A percentile compares a stretch with the other conserved stretches of the same genome.
These are phyloP conservation scores for Acanthochromis polyacanthus DNA, from an alignment of 2,113 vertebrate species.

Conservation along the genomic window DNA sequence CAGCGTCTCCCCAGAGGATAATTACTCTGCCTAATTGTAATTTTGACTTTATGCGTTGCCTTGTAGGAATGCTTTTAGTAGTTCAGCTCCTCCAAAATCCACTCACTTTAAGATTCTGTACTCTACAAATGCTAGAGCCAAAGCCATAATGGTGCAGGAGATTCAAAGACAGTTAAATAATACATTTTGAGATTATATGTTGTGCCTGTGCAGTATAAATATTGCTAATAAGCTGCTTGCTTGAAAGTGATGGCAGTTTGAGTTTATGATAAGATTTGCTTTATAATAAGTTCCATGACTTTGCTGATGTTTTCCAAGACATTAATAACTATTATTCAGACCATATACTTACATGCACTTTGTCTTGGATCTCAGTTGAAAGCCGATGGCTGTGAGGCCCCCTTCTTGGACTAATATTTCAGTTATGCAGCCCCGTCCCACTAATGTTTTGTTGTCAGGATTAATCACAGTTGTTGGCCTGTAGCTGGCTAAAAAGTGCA, in stretches of 20 bases:
- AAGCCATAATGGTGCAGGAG: constrained; percentile 3
- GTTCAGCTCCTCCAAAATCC: constrained; percentile 17
- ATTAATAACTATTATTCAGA: constrained; percentile 61
- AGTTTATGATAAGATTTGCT: constrained; percentile 46
- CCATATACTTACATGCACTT: constrained; percentile 59
- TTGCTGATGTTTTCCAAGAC: constrained; percentile 45
- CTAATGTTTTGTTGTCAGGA: constrained; percentile 62
- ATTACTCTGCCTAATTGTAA: constrained; percentile 52
- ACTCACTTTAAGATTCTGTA: constrained; percentile 23
- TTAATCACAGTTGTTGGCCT: constrained; percentile 38
- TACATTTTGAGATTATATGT: constrained; percentile 30
- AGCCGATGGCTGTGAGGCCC: constrained; percentile 21
- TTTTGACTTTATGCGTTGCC: constrained; percentile 45
- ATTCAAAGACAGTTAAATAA: constrained; percentile 32
- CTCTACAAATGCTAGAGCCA: constrained; percentile 2
- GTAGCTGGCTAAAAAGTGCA: constrained; percentile 45
- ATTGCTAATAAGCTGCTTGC: constrained; percentile 35
- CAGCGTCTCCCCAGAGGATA: constrained; percentile 35
- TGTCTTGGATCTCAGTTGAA: constrained; percentile 63
- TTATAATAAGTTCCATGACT: constrained; percentile 53
- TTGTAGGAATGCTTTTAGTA: constrained; percentile 36
- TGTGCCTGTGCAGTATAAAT: constrained; percentile 32
- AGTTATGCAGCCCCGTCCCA: constrained; percentile 55
- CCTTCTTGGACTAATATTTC: constrained; percentile 40
- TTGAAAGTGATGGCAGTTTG: constrained; percentile 40